Evolutionary conservation across 2,888 invertebrate genomes (phyloP).

Genomic region (Euzophera pinguis): DNA sequence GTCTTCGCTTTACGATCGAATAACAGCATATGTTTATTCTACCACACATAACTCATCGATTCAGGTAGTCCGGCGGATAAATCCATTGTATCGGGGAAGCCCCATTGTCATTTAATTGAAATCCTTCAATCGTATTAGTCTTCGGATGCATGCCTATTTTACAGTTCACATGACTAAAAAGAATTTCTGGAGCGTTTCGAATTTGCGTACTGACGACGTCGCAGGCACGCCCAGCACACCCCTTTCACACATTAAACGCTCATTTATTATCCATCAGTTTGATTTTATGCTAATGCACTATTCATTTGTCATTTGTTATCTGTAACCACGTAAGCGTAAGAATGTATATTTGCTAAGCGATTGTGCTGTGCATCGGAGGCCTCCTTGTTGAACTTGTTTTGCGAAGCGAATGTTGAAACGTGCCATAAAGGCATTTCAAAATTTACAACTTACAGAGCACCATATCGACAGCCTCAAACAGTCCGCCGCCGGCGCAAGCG

Average conservation of each 20-base stretch:
- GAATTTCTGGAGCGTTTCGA: constrained; percentile 49
- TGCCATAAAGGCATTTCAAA: constrained; percentile 79
- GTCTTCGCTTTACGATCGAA: constrained; percentile 54
- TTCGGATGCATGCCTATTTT: constrained; percentile 36
- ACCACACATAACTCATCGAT: constrained; percentile 55
- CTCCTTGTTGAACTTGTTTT: constrained; percentile 44
- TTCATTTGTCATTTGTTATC: constrained; percentile 22
- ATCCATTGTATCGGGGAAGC: constrained; percentile 65
- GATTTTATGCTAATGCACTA: constrained; percentile 40
- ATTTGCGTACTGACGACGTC: constrained; percentile 59
- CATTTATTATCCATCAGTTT: constrained; percentile 63
- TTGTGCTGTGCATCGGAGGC: constrained; percentile 65
- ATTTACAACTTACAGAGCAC: constrained; percentile 80
- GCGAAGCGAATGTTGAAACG: constrained; percentile 73
- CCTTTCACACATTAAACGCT: constrained; percentile 62
- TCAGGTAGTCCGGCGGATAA: constrained; percentile 71
- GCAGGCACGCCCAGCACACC: constrained; percentile 61
- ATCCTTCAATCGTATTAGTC: constrained; percentile 52
- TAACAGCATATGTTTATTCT: constrained; percentile 69
- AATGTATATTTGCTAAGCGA: constrained; percentile 47
- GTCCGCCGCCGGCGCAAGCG: constrained; percentile 83
- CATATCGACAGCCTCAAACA: constrained; percentile 86
- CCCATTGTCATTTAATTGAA: constrained; percentile 52
- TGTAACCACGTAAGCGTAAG: constrained; percentile 51
- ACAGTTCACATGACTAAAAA: constrained; percentile 33